Conservation (phyloP, 2,797 vertebrate genomes). For the Cyprinodon diabolis region DNA sequence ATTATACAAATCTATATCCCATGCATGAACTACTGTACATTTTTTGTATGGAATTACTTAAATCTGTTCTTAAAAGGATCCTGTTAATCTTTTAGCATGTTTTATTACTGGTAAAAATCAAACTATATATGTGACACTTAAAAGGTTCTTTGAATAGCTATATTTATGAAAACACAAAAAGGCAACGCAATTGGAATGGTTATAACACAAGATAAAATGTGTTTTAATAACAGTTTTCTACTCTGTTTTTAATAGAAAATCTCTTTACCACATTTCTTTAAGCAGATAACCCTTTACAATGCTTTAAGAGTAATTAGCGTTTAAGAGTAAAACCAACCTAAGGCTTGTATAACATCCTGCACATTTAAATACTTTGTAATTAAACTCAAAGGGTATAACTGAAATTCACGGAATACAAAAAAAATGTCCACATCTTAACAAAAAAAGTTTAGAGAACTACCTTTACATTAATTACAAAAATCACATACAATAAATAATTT, state of each 20-base stretch:
- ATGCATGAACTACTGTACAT: background rate
- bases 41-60: background rate
- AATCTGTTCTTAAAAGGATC: background rate
- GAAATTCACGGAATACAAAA: too few species aligned
- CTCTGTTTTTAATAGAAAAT: background rate
- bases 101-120: background rate
- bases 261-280: too few species aligned
- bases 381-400: too few species aligned
- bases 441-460: too few species aligned
- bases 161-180: background rate
- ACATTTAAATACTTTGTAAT: background rate
- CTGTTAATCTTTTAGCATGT: background rate
- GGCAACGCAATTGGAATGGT: background rate
- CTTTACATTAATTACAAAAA: too few species aligned
- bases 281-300: too few species aligned
- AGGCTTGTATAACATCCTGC: too few species aligned
- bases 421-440: too few species aligned
- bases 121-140: background rate
- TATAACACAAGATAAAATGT: background rate
- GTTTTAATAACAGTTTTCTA: background rate
- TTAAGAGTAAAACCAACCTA: too few species aligned
- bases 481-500: too few species aligned
- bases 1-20: background rate
- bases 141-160: background rate
- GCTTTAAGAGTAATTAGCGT: too few species aligned